phyloP scores from a whole-genome alignment of 2,888 invertebrate genomes.

The Scrobipalpa atriplicella region DNA sequence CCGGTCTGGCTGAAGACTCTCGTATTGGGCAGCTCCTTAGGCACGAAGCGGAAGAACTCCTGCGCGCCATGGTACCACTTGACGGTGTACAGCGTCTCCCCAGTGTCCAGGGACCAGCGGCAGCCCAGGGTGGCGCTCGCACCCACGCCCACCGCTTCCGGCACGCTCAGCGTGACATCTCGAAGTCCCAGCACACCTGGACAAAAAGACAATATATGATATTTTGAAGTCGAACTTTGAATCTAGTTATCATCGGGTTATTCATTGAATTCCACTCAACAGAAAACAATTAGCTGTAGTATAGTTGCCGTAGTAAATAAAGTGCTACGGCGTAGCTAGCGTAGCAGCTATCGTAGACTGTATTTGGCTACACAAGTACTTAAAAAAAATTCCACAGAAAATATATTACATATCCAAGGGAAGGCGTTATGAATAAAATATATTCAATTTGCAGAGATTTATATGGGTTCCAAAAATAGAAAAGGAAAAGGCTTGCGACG shows the following conservation, averaged over 20 bases:
- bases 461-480: constrained; percentile 12
- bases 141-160: constrained; percentile 87
- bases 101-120: constrained; percentile 87
- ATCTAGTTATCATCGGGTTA: too few relatives aligned
- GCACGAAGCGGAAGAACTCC: constrained; percentile 91
- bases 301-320: too few relatives aligned
- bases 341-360: too few relatives aligned
- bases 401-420: constrained; percentile 15
- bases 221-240: too few relatives aligned
- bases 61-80: constrained; percentile 91
- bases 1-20: constrained; percentile 88
- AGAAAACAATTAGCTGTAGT: too few relatives aligned
- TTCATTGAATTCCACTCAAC: too few relatives aligned
- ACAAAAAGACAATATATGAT: constrained; percentile 31
- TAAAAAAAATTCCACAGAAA: background rate
- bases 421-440: constrained; percentile 28
- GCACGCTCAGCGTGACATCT: constrained; percentile 87
- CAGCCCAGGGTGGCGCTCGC: constrained; percentile 88
- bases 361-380: background rate
- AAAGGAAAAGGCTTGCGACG: background rate
- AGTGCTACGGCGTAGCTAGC: too few relatives aligned
- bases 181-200: constrained; percentile 84
- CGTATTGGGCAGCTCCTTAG: constrained; percentile 91
- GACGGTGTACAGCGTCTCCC: constrained; percentile 88
- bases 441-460: constrained; percentile 20